Evolutionary conservation across 2,888 invertebrate genomes (phyloP), one percentile per base, ranked within the genome.

Genomic region (Microplitis deprimator): DNA sequence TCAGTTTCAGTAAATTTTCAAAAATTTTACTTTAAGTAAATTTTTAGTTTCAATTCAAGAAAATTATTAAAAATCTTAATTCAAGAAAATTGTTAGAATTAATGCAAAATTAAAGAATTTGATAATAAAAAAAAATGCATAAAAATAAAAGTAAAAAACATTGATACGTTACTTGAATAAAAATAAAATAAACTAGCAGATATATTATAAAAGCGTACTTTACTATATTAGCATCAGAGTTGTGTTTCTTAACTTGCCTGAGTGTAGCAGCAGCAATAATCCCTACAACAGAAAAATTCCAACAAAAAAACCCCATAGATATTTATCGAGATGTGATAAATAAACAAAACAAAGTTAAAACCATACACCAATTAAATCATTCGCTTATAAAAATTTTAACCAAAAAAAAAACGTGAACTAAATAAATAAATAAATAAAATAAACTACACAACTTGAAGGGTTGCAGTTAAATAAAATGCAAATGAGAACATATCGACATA

Each of bases 271-370:
- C 89, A 84, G 89, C 87, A 84, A 88, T 87, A 88, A 89, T 87
- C 85, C 90, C 90, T 90, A 90, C 84, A 90, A 90, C 87, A 89
- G 85, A 89, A 90, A 87, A 90, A 89, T 87, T 80, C 81, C 59
- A 50, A 50, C 8, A 50, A 59, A 70, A 62, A 41, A 50, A 41
- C 50, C 73, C 73, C 65, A 73, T 38, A 73, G 67, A 68, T 65
- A 29, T 40, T 16, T 39, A 72, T 61, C 40, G 17, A 41, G 62
- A 64, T 16, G 13, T 20, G 6, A 59, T 77, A 80, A 68, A 82
- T 81, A 82, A 82, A 73, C 10, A 3, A 59, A n/a, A 71, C 13
- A 16, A 69, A 72, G 60, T 41, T 17, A 65, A 75, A 75, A 73
- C 74, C 65, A 69, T 39, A 73, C 79, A 80, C 78, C 78, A 64